phyloP scores from a whole-genome alignment of 2,888 invertebrate genomes.

The Parthenolecanium corni region DNA sequence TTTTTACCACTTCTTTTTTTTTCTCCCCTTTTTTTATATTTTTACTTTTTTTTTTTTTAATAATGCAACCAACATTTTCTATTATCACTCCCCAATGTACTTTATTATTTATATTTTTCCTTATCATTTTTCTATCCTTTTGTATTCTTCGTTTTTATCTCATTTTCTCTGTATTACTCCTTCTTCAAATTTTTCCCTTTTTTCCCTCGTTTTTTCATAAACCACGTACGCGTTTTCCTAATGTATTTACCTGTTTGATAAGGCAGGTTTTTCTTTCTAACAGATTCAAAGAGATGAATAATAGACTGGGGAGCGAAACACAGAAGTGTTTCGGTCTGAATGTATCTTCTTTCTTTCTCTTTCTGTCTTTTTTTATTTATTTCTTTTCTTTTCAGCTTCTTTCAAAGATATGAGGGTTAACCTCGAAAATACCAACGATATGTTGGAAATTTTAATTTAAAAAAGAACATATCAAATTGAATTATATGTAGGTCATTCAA shows the following conservation, averaged over 20 bases:
- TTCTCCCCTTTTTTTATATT: neutral
- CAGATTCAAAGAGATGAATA: too few relatives aligned
- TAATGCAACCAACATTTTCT: constrained; percentile 26
- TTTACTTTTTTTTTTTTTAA: neutral
- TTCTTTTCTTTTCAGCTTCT: too few relatives aligned
- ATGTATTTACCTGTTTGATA: neutral
- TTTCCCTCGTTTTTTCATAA: constrained; percentile 3
- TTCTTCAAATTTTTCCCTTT: neutral
- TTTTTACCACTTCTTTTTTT: constrained; percentile 23
- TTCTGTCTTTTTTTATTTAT: too few relatives aligned
- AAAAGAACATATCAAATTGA: too few relatives aligned
- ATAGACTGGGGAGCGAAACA: too few relatives aligned
- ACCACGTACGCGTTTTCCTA: neutral
- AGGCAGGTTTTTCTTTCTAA: too few relatives aligned
- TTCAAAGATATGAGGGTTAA: too few relatives aligned
- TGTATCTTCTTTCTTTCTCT: too few relatives aligned
- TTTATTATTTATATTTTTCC: constrained; percentile 28
- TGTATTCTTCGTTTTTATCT: constrained; percentile 26
- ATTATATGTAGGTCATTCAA: too few relatives aligned
- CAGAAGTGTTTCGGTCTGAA: too few relatives aligned
- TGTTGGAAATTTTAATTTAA: too few relatives aligned
- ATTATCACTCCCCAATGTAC: constrained; percentile 29
- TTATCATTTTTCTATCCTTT: constrained; percentile 26
- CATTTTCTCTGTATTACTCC: constrained; percentile 9
- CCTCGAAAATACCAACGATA: too few relatives aligned